Evolutionary conservation across 35 echinoderm and acorn worm genomes (phyloP).

Genomic region (Strongylocentrotus purpuratus): DNA sequence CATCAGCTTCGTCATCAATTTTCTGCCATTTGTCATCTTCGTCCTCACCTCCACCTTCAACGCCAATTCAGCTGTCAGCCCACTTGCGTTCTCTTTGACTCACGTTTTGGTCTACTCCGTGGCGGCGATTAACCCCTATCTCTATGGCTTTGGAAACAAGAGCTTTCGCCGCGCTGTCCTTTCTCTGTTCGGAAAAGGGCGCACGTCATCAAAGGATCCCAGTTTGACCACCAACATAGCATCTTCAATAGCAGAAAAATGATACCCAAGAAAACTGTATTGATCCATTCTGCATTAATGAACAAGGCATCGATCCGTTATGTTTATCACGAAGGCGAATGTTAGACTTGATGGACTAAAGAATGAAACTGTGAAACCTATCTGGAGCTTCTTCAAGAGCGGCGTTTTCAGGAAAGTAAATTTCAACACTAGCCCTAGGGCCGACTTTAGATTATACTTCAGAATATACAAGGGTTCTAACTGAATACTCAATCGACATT

Average conservation of each 20-base stretch:
- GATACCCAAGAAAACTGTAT: not conserved
- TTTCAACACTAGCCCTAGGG: too few species aligned
- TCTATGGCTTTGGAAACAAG: constrained; percentile 60
- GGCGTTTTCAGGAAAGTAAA: too few species aligned
- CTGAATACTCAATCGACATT: too few species aligned
- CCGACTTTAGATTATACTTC: too few species aligned
- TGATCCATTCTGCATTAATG: too few species aligned
- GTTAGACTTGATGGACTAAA: too few species aligned
- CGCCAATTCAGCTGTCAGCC: not conserved
- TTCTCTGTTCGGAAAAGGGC: not conserved
- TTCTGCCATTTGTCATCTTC: constrained; percentile 36
- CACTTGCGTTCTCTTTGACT: not conserved
- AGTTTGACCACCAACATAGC: not conserved
- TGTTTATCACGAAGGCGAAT: too few species aligned
- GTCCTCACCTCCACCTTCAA: not conserved
- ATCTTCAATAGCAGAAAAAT: not conserved
- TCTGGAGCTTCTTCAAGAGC: too few species aligned
- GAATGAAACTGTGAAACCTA: too few species aligned
- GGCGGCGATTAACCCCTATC: constrained; percentile 23
- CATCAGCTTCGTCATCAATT: constrained; percentile 7
- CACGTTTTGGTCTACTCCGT: constrained; percentile 36
- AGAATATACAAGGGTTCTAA: too few species aligned
- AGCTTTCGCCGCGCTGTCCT: constrained; percentile 27
- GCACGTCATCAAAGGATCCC: not conserved
- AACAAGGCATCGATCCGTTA: too few species aligned